A percentile compares a stretch with the other conserved stretches of the same genome.
phyloP scores from a whole-genome alignment of 2,888 invertebrate genomes.

The Platycheirus rosarum region DNA sequence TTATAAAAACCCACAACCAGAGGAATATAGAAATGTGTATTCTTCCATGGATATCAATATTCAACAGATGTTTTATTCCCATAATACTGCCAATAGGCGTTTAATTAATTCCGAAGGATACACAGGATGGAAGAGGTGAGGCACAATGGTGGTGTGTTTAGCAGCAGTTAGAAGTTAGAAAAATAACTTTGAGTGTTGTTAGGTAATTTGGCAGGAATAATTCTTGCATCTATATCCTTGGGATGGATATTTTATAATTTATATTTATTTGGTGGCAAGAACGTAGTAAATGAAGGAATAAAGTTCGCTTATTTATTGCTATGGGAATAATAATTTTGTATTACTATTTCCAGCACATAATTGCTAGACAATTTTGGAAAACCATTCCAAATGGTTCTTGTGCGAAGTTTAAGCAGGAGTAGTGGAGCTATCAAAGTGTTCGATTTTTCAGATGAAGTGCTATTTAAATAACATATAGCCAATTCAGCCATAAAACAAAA shows the following conservation, averaged over 20 bases:
- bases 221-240: slow-evolving; percentile 13
- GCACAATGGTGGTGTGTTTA: slow-evolving; percentile 2
- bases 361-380: background rate
- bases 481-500: too few relatives aligned
- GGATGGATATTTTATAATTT: slow-evolving; percentile 38
- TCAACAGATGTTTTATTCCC: slow-evolving; percentile 66
- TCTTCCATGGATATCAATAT: slow-evolving; percentile 55
- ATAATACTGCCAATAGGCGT: slow-evolving; percentile 44
- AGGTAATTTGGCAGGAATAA: slow-evolving; percentile 36
- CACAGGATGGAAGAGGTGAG: background rate
- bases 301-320: slow-evolving; percentile 5
- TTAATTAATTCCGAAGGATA: slow-evolving; percentile 54
- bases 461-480: too few relatives aligned
- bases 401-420: too few relatives aligned
- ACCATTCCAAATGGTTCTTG: too few relatives aligned
- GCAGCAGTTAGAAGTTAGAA: slow-evolving; percentile 21
- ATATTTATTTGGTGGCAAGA: slow-evolving; percentile 25
- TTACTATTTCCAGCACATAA: background rate
- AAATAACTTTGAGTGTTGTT: slow-evolving; percentile 37
- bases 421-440: too few relatives aligned
- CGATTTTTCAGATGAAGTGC: too few relatives aligned
- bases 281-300: slow-evolving; percentile 9
- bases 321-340: background rate
- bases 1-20: slow-evolving; percentile 17
- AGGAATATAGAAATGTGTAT: slow-evolving; percentile 33